A percentile compares a stretch with the other conserved stretches of the same genome.
Evolutionary conservation across 1,140 invertebrate species (phyloP).

Genomic region (Mya arenaria): DNA sequence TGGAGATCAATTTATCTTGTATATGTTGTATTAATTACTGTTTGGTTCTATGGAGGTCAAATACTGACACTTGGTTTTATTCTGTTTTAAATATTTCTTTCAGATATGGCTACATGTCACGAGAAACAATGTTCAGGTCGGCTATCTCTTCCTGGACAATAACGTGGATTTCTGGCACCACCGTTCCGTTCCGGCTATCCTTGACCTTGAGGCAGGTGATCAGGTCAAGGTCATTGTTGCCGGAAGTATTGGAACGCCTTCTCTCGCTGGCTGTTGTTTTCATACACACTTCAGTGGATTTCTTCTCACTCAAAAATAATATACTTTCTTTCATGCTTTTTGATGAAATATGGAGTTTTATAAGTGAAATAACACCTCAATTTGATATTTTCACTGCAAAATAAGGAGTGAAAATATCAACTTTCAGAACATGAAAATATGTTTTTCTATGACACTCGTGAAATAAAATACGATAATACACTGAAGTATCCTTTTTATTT

Average conservation of each 20-base stretch:
- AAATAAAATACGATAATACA: too few species aligned
- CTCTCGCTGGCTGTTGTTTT: slow-evolving; percentile 7
- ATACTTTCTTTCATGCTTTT: too few species aligned
- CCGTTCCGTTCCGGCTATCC: background rate
- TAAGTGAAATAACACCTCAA: too few species aligned
- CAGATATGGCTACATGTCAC: background rate
- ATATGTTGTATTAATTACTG: background rate
- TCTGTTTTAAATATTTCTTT: background rate
- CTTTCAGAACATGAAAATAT: too few species aligned
- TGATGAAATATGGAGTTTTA: too few species aligned
- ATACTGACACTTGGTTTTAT: background rate
- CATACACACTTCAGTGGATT: slow-evolving; percentile 4
- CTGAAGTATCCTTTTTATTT: too few species aligned
- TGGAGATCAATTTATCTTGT: too few species aligned
- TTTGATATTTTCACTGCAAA: too few species aligned
- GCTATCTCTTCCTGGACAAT: background rate
- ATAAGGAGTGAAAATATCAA: too few species aligned
- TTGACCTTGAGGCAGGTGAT: background rate
- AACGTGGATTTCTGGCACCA: background rate
- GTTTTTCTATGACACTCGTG: too few species aligned
- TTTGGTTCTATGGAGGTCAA: background rate
- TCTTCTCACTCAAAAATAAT: background rate
- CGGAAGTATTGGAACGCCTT: background rate
- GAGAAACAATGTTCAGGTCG: background rate
- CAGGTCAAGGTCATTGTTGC: background rate